Evolutionary conservation across 2,113 vertebrate genomes (phyloP).

Genomic region (Notiomystis cincta): DNA sequence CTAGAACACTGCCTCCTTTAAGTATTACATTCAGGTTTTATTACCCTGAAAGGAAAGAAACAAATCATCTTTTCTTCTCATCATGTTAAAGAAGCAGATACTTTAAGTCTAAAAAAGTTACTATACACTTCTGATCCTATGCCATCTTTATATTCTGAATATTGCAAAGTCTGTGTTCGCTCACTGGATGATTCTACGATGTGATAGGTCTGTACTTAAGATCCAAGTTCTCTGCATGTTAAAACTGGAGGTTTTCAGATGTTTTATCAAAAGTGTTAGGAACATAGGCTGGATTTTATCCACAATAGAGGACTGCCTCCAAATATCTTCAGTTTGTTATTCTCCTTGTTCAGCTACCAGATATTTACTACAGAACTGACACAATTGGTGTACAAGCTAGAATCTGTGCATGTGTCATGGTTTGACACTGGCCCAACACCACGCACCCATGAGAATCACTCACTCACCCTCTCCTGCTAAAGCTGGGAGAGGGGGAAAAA

Average conservation of each 20-base stretch:
- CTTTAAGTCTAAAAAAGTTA: background rate
- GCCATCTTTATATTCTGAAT: background rate
- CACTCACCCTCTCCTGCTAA: too few relatives aligned
- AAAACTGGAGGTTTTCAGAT: background rate
- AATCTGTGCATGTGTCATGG: too few relatives aligned
- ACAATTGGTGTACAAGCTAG: background rate
- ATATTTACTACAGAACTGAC: background rate
- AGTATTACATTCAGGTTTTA: background rate
- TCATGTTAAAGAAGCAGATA: background rate
- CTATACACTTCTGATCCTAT: background rate
- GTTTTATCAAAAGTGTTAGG: background rate
- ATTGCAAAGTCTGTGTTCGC: background rate
- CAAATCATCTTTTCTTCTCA: background rate
- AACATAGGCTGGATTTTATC: background rate
- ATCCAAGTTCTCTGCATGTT: background rate
- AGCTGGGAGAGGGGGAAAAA: too few relatives aligned
- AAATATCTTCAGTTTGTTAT: background rate
- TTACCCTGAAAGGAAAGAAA: background rate
- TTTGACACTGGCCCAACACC: too few relatives aligned
- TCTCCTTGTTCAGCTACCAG: background rate
- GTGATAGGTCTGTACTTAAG: background rate
- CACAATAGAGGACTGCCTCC: background rate
- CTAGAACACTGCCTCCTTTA: background rate
- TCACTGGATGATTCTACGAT: background rate
- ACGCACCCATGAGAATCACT: too few relatives aligned